Evolutionary conservation across 2,113 vertebrate genomes (phyloP), one percentile per base, ranked within the genome.

Genomic region (Heloderma charlesbogerti): DNA sequence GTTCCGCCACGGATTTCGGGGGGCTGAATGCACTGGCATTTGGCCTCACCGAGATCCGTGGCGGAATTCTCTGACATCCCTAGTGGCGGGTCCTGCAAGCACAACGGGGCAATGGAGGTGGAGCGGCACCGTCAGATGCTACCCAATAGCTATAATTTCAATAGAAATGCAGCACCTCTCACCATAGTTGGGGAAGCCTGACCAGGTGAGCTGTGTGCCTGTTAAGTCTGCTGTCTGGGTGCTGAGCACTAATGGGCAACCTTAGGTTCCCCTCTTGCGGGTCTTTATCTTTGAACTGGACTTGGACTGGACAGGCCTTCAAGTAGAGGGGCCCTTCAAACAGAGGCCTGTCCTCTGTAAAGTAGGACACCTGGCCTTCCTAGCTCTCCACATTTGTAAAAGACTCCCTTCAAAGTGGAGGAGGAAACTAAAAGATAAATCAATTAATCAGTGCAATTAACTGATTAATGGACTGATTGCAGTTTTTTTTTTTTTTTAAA

Each of bases 381-480:
- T 48, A 27, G 13, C 40, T 34, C 75, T 79, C 3, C 18, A 25
- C 51, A 22, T 87, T 81, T 69, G 54, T 29, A 10, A 81, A 12
- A 37, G 20, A 2, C 51, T 74, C 18, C 40, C 74, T 79, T 86
- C 80, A 8, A 90, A 43, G 45, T 22, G 34, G 45, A 86, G 74
- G 84, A 79, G 45, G 75, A 80, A 54, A 79, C 45, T 69, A 45
- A 67, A 90, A 43, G 45, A 16, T 78, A 45, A 79, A 86, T 86
- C 83, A 71, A 90, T 86, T 90, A 78, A 86, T 69, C 74, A 31
- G n/a, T 37, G 27, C 37, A 90, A 90, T 90, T 86, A 90, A 80
- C 63, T 40, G 75, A 90, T 86, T 79, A 86, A 86, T n/a, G 18
- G 84, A 31, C 45, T 69, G 83, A 86, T 69, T 79, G 83, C 7